A percentile compares a stretch with the other conserved stretches of the same genome.
Evolutionary conservation across 2,797 vertebrate species (phyloP).

Genomic region (Fringilla coelebs): DNA sequence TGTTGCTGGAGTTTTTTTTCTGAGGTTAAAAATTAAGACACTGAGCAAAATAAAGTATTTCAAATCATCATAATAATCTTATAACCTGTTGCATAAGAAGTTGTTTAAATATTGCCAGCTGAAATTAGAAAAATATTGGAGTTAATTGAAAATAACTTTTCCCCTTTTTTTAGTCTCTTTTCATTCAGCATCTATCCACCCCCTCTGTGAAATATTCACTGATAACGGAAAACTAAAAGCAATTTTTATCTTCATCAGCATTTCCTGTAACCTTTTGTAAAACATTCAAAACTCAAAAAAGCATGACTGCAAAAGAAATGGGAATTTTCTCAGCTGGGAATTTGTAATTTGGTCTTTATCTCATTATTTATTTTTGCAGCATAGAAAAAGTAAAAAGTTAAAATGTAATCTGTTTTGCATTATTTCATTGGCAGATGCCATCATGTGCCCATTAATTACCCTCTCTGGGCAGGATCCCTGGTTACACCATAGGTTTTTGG

Average conservation of each 20-base stretch:
- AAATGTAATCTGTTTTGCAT: background rate
- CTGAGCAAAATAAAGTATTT: background rate
- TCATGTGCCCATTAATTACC: background rate
- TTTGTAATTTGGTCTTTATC: background rate
- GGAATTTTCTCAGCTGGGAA: background rate
- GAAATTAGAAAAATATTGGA: background rate
- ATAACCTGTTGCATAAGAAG: background rate
- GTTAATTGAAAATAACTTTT: background rate
- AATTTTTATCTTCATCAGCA: background rate
- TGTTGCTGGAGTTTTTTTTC: background rate
- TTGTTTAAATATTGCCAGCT: background rate
- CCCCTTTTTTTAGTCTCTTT: background rate
- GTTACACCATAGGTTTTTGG: background rate
- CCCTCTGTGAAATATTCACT: background rate
- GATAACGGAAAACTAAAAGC: background rate
- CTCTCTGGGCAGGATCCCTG: background rate
- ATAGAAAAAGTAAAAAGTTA: background rate
- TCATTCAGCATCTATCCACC: background rate
- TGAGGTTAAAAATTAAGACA: conserved; percentile 14
- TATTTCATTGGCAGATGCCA: background rate
- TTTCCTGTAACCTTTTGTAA: conserved; percentile 12
- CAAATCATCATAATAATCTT: background rate
- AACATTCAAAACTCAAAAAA: background rate
- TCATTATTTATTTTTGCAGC: background rate
- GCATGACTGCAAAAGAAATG: background rate